Evolutionary conservation across 2,113 vertebrate genomes (phyloP).

Genomic region (Dicerorhinus sumatrensis): DNA sequence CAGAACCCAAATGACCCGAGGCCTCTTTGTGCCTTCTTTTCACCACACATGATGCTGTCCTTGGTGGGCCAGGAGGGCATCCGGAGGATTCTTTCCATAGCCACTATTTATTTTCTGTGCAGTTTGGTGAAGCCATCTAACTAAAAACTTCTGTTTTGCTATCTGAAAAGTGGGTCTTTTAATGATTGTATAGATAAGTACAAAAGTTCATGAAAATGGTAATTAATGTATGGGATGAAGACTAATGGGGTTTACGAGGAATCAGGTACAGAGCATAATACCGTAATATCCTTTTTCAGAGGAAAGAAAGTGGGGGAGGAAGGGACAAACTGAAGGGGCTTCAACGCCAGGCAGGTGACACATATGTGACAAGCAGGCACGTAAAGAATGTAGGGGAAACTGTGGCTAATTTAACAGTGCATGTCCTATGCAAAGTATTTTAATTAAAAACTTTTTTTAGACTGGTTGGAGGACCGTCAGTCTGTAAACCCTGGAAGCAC

Average conservation of each 20-base stretch:
- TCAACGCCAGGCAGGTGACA: not conserved
- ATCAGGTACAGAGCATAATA: not conserved
- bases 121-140: not conserved
- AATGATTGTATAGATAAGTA: not conserved
- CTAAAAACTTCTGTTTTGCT: not conserved
- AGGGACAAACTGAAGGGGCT: not conserved
- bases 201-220: not conserved
- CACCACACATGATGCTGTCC: not conserved
- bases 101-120: not conserved
- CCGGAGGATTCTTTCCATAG: not conserved
- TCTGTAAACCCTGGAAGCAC: not conserved
- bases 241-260: not conserved
- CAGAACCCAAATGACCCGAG: not conserved
- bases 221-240: not conserved
- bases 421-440: not conserved
- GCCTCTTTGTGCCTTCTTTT: not conserved
- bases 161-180: constrained; percentile 19
- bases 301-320: not conserved
- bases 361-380: not conserved
- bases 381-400: not conserved
- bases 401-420: not conserved
- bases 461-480: not conserved
- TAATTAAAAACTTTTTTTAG: not conserved
- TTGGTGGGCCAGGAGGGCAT: not conserved
- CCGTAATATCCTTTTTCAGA: not conserved